A percentile compares a stretch with the other conserved stretches of the same genome.
Conservation (phyloP, 2,797 vertebrate genomes). For the Pogonophryne albipinna region DNA sequence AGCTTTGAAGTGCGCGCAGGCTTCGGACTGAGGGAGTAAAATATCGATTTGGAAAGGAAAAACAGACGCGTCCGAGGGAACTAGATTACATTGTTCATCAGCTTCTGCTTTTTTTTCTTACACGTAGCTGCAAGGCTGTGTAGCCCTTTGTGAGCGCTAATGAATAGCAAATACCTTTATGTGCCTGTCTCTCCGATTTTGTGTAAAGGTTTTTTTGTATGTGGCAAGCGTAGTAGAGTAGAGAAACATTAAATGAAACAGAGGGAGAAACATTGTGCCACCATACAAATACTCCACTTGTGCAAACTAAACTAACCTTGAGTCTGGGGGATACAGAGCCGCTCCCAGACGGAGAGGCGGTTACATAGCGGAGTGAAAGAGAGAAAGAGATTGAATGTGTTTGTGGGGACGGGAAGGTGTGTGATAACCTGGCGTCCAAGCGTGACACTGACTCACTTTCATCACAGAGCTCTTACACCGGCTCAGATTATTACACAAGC, state of each 20-base stretch:
- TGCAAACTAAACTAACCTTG: conserved; percentile 67
- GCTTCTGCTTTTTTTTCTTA: conserved; percentile 45
- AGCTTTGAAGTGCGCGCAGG: conserved; percentile 45
- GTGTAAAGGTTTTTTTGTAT: conserved; percentile 14
- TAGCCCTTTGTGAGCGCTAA: conserved; percentile 48
- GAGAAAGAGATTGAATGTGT: conserved; percentile 69
- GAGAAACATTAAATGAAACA: conserved; percentile 43
- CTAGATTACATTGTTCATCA: conserved; percentile 46
- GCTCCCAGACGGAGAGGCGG: conserved; percentile 45
- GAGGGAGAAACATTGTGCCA: conserved; percentile 18
- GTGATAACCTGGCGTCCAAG: conserved; percentile 76
- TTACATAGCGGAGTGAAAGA: conserved; percentile 48
- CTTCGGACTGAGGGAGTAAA: conserved; percentile 38
- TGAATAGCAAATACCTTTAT: conserved; percentile 41
- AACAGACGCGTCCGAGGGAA: conserved; percentile 31
- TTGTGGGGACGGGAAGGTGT: conserved; percentile 67
- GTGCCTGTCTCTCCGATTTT: conserved; percentile 28
- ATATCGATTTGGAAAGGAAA: conserved; percentile 59
- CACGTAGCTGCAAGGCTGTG: conserved; percentile 37
- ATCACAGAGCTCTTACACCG: conserved; percentile 54
- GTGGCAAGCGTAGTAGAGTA: conserved; percentile 2
- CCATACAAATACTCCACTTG: conserved; percentile 37
- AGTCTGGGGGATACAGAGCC: conserved; percentile 60
- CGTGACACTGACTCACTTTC: conserved; percentile 75
- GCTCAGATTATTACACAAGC: conserved; percentile 48